Base-by-base conservation (phyloP, 2,888 invertebrate species). In the Limulus polyphemus region DNA sequence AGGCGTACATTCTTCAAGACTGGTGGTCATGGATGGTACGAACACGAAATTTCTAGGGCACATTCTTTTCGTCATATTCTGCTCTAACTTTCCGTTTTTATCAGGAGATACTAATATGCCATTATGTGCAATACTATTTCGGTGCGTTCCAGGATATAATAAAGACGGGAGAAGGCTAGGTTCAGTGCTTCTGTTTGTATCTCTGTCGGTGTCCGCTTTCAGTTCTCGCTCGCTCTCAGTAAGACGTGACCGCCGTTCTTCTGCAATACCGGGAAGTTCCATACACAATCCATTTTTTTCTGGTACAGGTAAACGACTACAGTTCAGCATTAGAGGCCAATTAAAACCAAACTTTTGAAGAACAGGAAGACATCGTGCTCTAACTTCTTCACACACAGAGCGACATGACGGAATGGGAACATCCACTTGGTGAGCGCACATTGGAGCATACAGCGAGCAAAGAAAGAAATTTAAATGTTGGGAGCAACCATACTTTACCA, bases 361-460 rank as follows among this genome's bases (percentile, higher is more conserved):
- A 47, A 86, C 83, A 0, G 84, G 83, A 68, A 81, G 79, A 76
- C 90, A 90, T 73, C 87, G 87, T 3, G 77, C 79, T 68, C 62
- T 63, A 17, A 75, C 75, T 71, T 85, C 83, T 73, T 88, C 84
- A 77, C 93, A 93, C 69, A 93, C 85, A 47, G 87, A 85, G 65
- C 87, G 82, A 77, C 93, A 93, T 12, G 90, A 87, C 64, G 88
- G 87, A 65, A 93, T 88, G 52, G 89, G 86, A 71, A 86, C 86
- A 47, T 86, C 84, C 67, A 89, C 87, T 76, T 90, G 86, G 73
- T 88, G 87, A 48, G 90, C 89, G 77, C 93, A 94, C 76, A 94
- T 86, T 50, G 93, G 93, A 11, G 89, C 88, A 77, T 89, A 89
- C 59, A 92, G 86, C 14, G 91, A 88, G 79, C 93, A 94, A 65